Conservation (phyloP, 2,797 vertebrate species). For the Chaenodraco wilsoni region DNA sequence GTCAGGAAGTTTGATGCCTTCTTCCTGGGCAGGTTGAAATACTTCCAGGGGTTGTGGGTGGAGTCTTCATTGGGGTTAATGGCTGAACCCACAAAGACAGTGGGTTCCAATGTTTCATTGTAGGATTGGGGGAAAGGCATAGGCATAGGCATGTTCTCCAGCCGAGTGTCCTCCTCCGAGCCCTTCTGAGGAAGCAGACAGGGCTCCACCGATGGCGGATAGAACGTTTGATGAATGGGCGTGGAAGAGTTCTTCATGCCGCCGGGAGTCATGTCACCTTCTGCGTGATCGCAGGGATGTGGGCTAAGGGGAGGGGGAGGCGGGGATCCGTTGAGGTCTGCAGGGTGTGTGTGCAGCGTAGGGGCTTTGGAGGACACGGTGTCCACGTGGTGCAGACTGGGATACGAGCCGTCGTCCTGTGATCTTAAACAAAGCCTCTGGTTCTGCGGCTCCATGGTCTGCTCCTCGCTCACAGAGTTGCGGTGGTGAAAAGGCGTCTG, state of each 20-base stretch:
- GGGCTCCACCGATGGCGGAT: slow-evolving; percentile 93
- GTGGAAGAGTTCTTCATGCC: slow-evolving; percentile 92
- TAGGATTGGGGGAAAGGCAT: slow-evolving; percentile 86
- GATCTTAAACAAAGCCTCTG: slow-evolving; percentile 91
- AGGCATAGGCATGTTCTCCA: slow-evolving; percentile 87
- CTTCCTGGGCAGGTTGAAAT: slow-evolving; percentile 94
- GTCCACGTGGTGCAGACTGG: slow-evolving; percentile 90
- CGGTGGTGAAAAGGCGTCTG: slow-evolving; percentile 98
- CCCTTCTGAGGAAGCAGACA: slow-evolving; percentile 91
- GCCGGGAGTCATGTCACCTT: slow-evolving; percentile 84
- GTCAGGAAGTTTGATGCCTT: slow-evolving; percentile 88
- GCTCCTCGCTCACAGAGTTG: slow-evolving; percentile 90
- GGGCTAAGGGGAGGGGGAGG: slow-evolving; percentile 97
- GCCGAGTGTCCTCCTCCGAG: slow-evolving; percentile 87
- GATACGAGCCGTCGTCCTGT: slow-evolving; percentile 90
- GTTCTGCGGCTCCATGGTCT: slow-evolving; percentile 89
- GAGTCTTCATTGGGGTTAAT: slow-evolving; percentile 90
- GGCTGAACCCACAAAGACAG: slow-evolving; percentile 90
- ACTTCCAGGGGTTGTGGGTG: slow-evolving; percentile 93
- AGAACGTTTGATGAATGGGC: slow-evolving; percentile 94
- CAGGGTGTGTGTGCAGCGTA: slow-evolving; percentile 88
- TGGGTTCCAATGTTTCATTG: slow-evolving; percentile 90
- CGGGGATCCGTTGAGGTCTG: slow-evolving; percentile 90
- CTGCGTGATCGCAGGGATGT: slow-evolving; percentile 91
- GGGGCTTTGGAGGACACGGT: slow-evolving; percentile 88